phyloP scores from a whole-genome alignment of 2,113 vertebrate genomes.

The Phocoena phocoena region DNA sequence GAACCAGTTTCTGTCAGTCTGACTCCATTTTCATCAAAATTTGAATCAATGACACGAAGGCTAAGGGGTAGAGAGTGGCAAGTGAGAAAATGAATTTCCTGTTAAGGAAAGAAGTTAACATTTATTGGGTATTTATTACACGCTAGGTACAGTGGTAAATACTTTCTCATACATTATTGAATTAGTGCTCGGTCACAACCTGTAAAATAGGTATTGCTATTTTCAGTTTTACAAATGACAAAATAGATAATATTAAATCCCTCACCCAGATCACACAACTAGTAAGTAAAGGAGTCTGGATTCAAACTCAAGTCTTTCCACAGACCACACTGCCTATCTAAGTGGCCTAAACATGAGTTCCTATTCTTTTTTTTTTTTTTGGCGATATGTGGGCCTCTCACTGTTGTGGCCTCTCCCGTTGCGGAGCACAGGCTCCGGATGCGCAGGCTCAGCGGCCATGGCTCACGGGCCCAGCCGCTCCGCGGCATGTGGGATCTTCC shows the following conservation, averaged over 20 bases:
- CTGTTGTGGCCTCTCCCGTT: too few species aligned
- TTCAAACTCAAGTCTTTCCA: background rate
- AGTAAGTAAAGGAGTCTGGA: background rate
- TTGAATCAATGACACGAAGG: background rate
- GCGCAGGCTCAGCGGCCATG: too few species aligned
- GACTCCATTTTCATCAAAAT: background rate
- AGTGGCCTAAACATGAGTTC: background rate
- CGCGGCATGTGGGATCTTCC: too few species aligned
- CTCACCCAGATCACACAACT: background rate
- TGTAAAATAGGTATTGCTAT: background rate
- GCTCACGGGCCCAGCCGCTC: too few species aligned
- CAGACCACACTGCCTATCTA: background rate
- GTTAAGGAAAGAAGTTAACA: background rate
- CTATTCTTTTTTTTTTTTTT: background rate
- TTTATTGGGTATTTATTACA: background rate
- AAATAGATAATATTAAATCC: background rate
- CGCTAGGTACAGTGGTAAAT: background rate
- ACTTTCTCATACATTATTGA: background rate
- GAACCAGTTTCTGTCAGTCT: background rate
- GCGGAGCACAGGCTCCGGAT: too few species aligned
- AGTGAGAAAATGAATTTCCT: background rate
- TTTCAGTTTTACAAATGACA: constrained; percentile 8
- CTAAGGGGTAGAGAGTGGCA: background rate
- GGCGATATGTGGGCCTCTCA: too few species aligned
- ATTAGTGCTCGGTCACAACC: background rate